Base-by-base conservation (phyloP, 2,888 invertebrate species). In the Tinea trinotella region DNA sequence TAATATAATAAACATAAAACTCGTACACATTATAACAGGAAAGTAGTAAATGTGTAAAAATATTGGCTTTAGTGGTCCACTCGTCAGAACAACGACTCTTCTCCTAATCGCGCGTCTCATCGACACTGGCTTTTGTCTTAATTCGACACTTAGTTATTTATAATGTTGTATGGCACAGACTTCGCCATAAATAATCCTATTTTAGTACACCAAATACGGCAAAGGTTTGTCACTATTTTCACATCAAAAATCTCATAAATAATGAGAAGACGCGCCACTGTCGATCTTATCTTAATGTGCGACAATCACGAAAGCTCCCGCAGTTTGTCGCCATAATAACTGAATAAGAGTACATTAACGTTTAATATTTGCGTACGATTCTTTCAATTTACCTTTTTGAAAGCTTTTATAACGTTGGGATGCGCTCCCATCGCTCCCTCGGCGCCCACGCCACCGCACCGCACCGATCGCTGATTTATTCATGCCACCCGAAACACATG, bases 201-300 rank as follows among this genome's bases (percentile, higher is more conserved):
- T 76, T 77, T 76, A 75, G 69, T 70, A 67, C 69, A 67, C 65
- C 35, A 13, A 55, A 10, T n/a, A 18, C 30, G 10, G 62, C 62
- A 62, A 61, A 63, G 63, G 59, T 67, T 64, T 64, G 62, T 67
- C 66, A 63, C 67, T 62, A 65, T 44, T 68, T 61, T 66, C 71
- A 74, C 76, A 82, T 83, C 80, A 83, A 82, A 84, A 77, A 78
- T 82, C 77, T 78, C 81, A 82, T 84, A 83, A 82, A 80, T 78
- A 82, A 82, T 82, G 76, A 76, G 71, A 65, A 72, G 67, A 62
- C 60, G 60, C 68, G 69, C 62, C 69, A 68, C 67, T 70, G 69
- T 70, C 63, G 81, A 83, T 83, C 68, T 74, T 83, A 82, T 82
- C 82, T 40, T 17, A 13, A 17, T 40, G 17, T 40, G 40, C 40